phyloP scores from a whole-genome alignment of 2,797 vertebrate species.

The Channallabes apus region DNA sequence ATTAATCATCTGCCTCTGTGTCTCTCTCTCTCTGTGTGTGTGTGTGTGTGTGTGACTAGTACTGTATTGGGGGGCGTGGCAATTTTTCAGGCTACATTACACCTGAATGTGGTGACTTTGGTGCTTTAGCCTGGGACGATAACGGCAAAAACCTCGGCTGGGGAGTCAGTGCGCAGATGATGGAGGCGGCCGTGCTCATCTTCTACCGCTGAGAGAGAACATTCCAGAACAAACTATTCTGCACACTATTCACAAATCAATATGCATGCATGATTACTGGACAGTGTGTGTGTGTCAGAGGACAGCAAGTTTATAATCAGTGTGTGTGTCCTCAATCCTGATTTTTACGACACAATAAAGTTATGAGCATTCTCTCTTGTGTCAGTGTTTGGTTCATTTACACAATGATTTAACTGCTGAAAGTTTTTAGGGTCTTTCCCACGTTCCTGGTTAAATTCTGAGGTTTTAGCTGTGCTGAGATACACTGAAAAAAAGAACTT shows the following conservation, averaged over 20 bases:
- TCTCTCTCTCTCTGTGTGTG: too few relatives aligned
- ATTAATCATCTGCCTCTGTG: not conserved
- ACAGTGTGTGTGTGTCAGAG: too few relatives aligned
- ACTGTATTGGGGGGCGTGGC: not conserved
- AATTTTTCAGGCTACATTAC: slow-evolving; percentile 50
- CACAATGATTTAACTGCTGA: not conserved
- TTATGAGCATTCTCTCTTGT: not conserved
- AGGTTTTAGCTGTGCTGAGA: too few relatives aligned
- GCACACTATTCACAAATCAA: not conserved
- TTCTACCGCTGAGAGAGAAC: slow-evolving; percentile 56
- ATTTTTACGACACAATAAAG: not conserved
- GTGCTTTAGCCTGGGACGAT: slow-evolving; percentile 58
- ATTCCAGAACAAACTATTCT: not conserved
- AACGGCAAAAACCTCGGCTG: slow-evolving; percentile 55
- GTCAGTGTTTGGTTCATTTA: not conserved
- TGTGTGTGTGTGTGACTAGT: not conserved
- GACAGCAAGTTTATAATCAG: too few relatives aligned
- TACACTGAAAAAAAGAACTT: too few relatives aligned
- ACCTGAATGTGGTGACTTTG: slow-evolving; percentile 60
- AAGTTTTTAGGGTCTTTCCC: too few relatives aligned
- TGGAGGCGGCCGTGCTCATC: slow-evolving; percentile 65
- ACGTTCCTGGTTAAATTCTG: too few relatives aligned
- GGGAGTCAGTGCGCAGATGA: slow-evolving; percentile 61
- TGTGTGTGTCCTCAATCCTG: not conserved
- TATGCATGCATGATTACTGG: too few relatives aligned